Base-by-base conservation (phyloP, 2,888 invertebrate species). In the Leucophora obtusa region DNA sequence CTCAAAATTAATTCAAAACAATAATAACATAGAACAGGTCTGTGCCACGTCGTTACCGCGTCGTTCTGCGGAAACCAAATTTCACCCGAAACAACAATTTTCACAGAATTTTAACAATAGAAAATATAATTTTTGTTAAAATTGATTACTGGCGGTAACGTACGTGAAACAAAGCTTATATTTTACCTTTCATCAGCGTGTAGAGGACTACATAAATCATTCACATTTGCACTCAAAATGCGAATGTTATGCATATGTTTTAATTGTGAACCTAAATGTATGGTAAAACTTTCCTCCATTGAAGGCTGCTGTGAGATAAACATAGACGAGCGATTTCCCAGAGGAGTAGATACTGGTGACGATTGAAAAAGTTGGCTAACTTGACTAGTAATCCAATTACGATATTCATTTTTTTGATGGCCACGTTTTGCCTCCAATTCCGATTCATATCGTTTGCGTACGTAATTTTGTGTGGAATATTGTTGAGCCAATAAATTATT, bases 161-260 rank as follows among this genome's bases (percentile, higher is more conserved):
- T n/a, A n/a, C n/a, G n/a, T n/a, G n/a, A n/a, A n/a, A n/a, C n/a
- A n/a, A n/a, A n/a, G n/a, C n/a, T 9, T 14, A 51, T 63, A 28
- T 28, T 9, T 6, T 69, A 87, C 86, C 86, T 89, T 79, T 90
- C 90, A 53, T 92, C 91, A 18, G 89, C 89, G 83, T 91, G 91
- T 78, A 92, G 87, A 0, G 92, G 92, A 85, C 92, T 91, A 86
- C 96, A 96, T 83, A 98, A 92, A 87, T 97, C 96, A 85, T 96
- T 93, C 14, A 96, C 93, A 90, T 96, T 94, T 18, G 95, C 95
- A 75, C 97, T 95, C 35, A 98, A 92, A 81, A 99, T 94, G 70
- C 99, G 93, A 82, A 99, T 95, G 90, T 99, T 99, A 91, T 99
- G 98, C 93, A 98, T 99, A 87, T 98, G 98, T 90, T 99, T 99